phyloP scores from a whole-genome alignment of 2,797 vertebrate genomes.

The Saxicola maurus region DNA sequence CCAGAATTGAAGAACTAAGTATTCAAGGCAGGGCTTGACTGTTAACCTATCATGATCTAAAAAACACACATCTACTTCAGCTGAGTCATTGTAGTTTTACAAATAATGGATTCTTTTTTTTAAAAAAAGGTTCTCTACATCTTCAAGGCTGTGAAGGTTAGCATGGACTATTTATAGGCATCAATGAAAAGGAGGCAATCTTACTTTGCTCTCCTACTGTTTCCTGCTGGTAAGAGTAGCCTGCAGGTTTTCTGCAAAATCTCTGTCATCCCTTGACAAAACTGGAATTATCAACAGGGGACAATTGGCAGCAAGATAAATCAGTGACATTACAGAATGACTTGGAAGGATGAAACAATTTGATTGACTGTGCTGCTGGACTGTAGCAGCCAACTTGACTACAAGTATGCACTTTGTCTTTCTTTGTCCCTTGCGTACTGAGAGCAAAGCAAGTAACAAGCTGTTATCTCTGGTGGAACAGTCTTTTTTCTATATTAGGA shows the following conservation, averaged over 20 bases:
- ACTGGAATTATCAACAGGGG: conserved; percentile 25
- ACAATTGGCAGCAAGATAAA: conserved; percentile 3
- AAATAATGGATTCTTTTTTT: background rate
- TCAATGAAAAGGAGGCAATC: background rate
- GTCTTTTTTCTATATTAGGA: background rate
- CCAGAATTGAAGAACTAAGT: background rate
- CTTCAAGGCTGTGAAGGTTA: background rate
- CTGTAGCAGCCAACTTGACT: background rate
- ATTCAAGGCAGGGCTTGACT: background rate
- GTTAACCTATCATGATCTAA: background rate
- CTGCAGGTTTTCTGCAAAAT: conserved; percentile 12
- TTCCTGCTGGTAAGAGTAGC: background rate
- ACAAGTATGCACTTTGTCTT: background rate
- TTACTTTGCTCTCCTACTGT: background rate
- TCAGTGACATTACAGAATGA: background rate
- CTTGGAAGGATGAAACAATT: background rate
- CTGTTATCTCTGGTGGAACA: background rate
- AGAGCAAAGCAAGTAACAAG: background rate
- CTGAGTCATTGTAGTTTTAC: conserved; percentile 16
- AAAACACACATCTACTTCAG: background rate
- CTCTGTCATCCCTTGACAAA: conserved; percentile 16
- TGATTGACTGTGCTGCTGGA: conserved; percentile 33
- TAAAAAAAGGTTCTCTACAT: background rate
- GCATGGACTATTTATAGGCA: conserved; percentile 15
- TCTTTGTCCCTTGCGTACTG: background rate